Percentiles rank a stretch among this genome's conserved stretches.
Conservation (phyloP, 2,113 vertebrate species). For the Urocitellus parryii region DNA sequence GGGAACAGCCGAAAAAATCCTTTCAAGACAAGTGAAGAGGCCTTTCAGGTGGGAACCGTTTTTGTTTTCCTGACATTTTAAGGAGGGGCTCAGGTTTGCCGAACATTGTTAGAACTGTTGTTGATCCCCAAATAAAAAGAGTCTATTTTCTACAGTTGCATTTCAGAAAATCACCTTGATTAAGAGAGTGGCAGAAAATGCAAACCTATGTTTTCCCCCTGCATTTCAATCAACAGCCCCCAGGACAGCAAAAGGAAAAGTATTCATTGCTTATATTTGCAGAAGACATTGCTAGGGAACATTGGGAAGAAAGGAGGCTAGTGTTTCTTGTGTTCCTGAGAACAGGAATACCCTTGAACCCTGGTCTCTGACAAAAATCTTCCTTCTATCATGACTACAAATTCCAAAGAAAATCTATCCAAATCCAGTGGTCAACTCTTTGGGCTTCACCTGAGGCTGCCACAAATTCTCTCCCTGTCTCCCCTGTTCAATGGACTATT, state of each 20-base stretch:
- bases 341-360: constrained; percentile 51
- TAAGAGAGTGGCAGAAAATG: constrained; percentile 71
- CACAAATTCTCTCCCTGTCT: constrained; percentile 32
- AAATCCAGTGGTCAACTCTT: constrained; percentile 70
- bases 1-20: constrained; percentile 83
- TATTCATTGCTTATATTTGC: constrained; percentile 52
- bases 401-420: constrained; percentile 71
- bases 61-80: constrained; percentile 81
- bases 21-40: constrained; percentile 84
- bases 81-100: constrained; percentile 70
- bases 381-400: background rate
- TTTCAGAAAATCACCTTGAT: constrained; percentile 78
- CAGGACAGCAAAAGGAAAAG: constrained; percentile 44
- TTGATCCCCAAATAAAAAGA: constrained; percentile 73
- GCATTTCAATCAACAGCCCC: constrained; percentile 53
- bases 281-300: background rate
- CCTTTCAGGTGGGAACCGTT: constrained; percentile 79
- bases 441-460: constrained; percentile 69
- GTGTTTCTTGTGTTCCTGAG: constrained; percentile 3
- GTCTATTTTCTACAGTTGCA: constrained; percentile 48
- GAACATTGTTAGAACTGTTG: constrained; percentile 72
- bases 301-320: background rate
- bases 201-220: constrained; percentile 53
- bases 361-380: constrained; percentile 1
- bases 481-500: constrained; percentile 72